These are phyloP conservation scores for Pharmacophagus antenor DNA, from an alignment of 2,888 invertebrate species.

Conservation along the genomic window DNA sequence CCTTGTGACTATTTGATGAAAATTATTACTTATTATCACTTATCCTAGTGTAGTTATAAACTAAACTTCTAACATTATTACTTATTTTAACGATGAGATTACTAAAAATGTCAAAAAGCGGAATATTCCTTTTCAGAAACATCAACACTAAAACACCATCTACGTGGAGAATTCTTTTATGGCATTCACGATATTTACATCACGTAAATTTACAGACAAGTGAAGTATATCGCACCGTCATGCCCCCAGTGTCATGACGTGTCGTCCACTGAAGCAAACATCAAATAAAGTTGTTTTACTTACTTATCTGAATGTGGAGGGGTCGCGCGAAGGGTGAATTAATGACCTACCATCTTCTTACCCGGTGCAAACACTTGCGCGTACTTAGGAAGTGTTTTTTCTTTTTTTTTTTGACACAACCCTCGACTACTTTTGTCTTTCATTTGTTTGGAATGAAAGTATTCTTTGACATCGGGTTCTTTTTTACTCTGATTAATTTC, in stretches of 20 bases:
- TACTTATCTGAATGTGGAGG: constrained; percentile 66
- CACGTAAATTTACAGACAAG: constrained; percentile 45
- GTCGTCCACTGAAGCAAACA: constrained; percentile 62
- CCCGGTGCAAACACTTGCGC: constrained; percentile 47
- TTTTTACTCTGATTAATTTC: constrained; percentile 32
- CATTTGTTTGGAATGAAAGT: constrained; percentile 60
- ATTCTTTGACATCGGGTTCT: constrained; percentile 39
- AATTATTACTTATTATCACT: too few relatives aligned
- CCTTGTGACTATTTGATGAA: too few relatives aligned
- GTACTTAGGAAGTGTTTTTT: constrained; percentile 49
- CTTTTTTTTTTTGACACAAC: constrained; percentile 42
- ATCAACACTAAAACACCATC: constrained; percentile 25
- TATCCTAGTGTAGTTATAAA: too few relatives aligned
- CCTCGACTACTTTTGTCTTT: constrained; percentile 53
- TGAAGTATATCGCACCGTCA: constrained; percentile 36
- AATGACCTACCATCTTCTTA: constrained; percentile 57
- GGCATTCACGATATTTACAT: neutral
- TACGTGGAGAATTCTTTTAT: neutral
- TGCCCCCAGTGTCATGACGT: constrained; percentile 54
- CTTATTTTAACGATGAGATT: too few relatives aligned
- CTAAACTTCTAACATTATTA: too few relatives aligned
- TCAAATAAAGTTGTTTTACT: constrained; percentile 80
- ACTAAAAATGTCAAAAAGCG: too few relatives aligned
- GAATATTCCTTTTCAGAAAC: too few relatives aligned
- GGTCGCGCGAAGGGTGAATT: constrained; percentile 67